Evolutionary conservation across 53 echinoderm and acorn worm species (phyloP).

Genomic region (Apostichopus leukothele): DNA sequence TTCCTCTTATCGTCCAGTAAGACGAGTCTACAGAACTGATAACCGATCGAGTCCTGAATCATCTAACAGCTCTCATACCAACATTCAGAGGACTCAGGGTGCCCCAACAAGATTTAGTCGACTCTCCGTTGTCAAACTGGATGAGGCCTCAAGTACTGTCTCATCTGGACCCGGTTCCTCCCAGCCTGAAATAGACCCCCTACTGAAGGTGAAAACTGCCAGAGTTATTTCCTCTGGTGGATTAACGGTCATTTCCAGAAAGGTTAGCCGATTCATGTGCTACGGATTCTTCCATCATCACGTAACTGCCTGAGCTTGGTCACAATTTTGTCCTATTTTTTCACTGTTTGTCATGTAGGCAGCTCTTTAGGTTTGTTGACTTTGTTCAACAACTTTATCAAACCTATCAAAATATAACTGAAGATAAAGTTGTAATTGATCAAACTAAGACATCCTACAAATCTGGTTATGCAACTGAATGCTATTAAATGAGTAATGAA

Average conservation of each 20-base stretch:
- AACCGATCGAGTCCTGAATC: neutral
- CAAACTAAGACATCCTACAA: too few species aligned
- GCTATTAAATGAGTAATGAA: too few species aligned
- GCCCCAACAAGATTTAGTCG: neutral
- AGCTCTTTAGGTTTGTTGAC: too few species aligned
- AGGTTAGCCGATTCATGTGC: slow-evolving; percentile 22
- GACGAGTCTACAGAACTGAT: neutral
- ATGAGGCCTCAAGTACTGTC: neutral
- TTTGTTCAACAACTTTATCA: too few species aligned
- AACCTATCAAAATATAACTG: too few species aligned
- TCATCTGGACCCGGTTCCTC: neutral
- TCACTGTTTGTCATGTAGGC: too few species aligned
- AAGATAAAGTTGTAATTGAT: too few species aligned
- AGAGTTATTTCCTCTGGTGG: slow-evolving; percentile 76
- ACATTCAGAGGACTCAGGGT: neutral
- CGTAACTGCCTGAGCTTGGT: neutral
- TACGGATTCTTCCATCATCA: neutral
- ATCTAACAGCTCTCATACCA: neutral
- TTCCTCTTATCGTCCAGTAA: neutral
- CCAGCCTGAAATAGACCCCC: slow-evolving; percentile 22
- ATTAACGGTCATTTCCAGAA: slow-evolving; percentile 49
- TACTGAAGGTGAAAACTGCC: slow-evolving; percentile 53
- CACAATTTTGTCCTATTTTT: too few species aligned
- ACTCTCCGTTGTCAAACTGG: neutral
- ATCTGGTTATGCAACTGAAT: too few species aligned